These are phyloP conservation scores for Phaethon lepturus DNA, from an alignment of 2,113 vertebrate species.

Conservation along the genomic window DNA sequence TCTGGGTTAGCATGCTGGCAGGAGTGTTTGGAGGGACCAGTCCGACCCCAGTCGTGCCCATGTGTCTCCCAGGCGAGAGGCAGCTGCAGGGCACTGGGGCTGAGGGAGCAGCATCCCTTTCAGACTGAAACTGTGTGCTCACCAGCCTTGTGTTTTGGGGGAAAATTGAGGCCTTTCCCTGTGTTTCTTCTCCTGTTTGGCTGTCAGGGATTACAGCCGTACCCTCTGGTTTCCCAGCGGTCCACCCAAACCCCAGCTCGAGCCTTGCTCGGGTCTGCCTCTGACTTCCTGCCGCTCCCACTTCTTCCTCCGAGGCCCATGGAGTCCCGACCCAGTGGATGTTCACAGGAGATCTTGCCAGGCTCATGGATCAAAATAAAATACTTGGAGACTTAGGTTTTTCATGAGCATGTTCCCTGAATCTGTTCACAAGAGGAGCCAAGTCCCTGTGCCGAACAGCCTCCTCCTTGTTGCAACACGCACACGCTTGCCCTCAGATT, in stretches of 20 bases:
- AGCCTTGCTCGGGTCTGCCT: neutral
- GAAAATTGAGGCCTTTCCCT: neutral
- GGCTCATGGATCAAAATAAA: conserved; percentile 30
- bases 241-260: neutral
- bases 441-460: neutral
- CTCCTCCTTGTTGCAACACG: neutral
- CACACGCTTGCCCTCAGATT: neutral
- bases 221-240: neutral
- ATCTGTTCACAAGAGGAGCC: neutral
- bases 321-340: neutral
- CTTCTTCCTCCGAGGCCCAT: neutral
- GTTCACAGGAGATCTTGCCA: conserved; percentile 48
- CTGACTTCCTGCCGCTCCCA: neutral
- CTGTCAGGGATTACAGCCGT: neutral
- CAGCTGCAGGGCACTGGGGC: neutral
- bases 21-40: neutral
- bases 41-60: neutral
- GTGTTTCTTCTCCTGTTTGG: neutral
- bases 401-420: conserved; percentile 10
- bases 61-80: neutral
- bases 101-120: neutral
- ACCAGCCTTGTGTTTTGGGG: neutral
- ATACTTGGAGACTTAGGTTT: conserved; percentile 53
- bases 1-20: neutral
- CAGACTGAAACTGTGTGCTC: neutral